Evolutionary conservation across 2,888 invertebrate genomes (phyloP), one percentile per base, ranked within the genome.

Genomic region (Ditula angustiorana): DNA sequence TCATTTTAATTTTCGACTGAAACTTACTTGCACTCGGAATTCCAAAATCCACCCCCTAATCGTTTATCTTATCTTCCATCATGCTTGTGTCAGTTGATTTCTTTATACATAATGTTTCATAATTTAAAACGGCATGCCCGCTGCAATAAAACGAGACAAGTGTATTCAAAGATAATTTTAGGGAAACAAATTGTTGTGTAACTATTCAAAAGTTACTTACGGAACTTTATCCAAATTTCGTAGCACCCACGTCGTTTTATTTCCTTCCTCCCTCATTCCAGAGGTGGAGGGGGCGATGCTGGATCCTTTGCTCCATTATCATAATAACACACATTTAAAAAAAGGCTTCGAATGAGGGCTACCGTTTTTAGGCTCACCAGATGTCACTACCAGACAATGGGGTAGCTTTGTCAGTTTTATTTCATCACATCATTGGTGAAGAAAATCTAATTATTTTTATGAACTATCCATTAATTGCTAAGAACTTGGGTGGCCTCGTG

Each of bases 101-200:
- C 33, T 1, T 33, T n/a, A 33, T 3, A 13, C 33, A 7, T 37
- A 37, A 13, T 37, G 33, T 37, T 37, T 7, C 16, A 19, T 41
- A 19, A 19, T 16, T 19, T 41, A 19, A 19, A 41, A n/a, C 19
- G 19, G 10, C 16, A 19, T 8, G 41, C 19, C 7, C 2, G 19
- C 41, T 41, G 41, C 41, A 41, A 41, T 41, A 19, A 41, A 41
- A 41, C 19, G 10, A 19, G 41, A 41, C 41, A 41, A 41, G 19
- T 41, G 41, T 41, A 41, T 41, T 41, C 41, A 41, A 41, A 41
- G 41, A 41, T 41, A 41, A 41, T 41, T 41, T 41, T 19, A 41
- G 41, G 41, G 8, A 41, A 10, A 41, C 41, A 41, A 19, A 41
- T 41, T 41, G 19, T 41, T 41, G 41, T 16, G 41, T 41, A 41